Evolutionary conservation across 2,797 vertebrate species (phyloP).

Genomic region (Gadopsis bispinosus): DNA sequence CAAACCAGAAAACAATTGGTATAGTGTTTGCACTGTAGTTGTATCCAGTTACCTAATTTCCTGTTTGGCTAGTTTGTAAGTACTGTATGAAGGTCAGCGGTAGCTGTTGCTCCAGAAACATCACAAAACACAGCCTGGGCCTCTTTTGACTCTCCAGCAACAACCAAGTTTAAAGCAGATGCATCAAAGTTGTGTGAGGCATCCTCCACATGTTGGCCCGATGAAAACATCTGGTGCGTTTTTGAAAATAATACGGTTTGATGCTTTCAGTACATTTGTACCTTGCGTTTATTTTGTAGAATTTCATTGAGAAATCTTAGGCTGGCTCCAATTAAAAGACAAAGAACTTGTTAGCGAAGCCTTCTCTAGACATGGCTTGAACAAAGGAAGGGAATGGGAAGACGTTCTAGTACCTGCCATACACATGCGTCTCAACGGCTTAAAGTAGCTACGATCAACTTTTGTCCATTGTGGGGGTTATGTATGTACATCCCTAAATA

Average conservation of each 20-base stretch:
- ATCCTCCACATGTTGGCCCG: slow-evolving; percentile 37
- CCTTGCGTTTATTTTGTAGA: slow-evolving; percentile 35
- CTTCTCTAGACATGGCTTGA: slow-evolving; percentile 17
- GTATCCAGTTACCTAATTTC: neutral
- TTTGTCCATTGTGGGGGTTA: slow-evolving; percentile 17
- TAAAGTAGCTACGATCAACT: slow-evolving; percentile 23
- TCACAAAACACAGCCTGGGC: slow-evolving; percentile 31
- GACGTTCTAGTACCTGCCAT: slow-evolving; percentile 24
- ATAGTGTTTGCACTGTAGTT: neutral
- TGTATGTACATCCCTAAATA: slow-evolving; percentile 7
- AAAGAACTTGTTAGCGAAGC: slow-evolving; percentile 8
- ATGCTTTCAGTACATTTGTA: slow-evolving; percentile 46
- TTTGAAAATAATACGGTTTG: slow-evolving; percentile 27
- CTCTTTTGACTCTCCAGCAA: slow-evolving; percentile 46
- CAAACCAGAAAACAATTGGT: neutral
- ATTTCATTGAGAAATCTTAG: slow-evolving; percentile 25
- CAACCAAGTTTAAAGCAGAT: slow-evolving; percentile 60
- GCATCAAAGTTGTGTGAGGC: slow-evolving; percentile 41
- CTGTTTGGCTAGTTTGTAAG: neutral
- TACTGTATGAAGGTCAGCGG: slow-evolving; percentile 17
- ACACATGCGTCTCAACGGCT: slow-evolving; percentile 5
- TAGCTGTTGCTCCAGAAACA: slow-evolving; percentile 44
- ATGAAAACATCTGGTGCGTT: slow-evolving; percentile 18
- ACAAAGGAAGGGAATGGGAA: slow-evolving; percentile 18
- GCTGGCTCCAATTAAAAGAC: slow-evolving; percentile 28